Evolutionary conservation across 2,797 vertebrate species (phyloP), one percentile per base, ranked within the genome.

Genomic region (Sebastes hopkinsi): DNA sequence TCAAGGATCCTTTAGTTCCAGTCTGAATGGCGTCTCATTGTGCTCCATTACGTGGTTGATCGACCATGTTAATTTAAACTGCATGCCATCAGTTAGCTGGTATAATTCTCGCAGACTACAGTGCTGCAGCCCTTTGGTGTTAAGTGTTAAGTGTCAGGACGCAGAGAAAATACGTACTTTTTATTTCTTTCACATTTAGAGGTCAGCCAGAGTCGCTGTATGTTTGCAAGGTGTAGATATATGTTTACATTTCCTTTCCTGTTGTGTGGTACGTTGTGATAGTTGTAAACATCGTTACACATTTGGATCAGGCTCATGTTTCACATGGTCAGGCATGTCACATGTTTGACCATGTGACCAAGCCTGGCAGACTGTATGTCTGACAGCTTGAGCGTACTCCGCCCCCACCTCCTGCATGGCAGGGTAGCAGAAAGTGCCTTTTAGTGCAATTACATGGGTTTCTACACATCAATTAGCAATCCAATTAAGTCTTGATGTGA

Each of bases 401-500:
- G 0, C 73, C 62, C 34, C 32, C 42, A 46, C 25, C 56, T 68
- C 69, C 78, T 64, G 79, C 82, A 82, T 66, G 69, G 86, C 89
- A 86, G 76, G 60, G 80, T 79, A 74, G 83, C 82, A 88, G 87
- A 94, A 91, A 85, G 90, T 92, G 90, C 91, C 90, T 94, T 94
- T 94, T 94, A 95, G 94, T 92, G 93, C 94, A 95, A 94, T 95
- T 95, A 94, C 94, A 94, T 93, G 91, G 91, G 90, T 94, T 95
- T 95, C 94, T 94, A 94, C 93, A 95, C 95, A 95, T 95, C 94
- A 95, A 95, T 95, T 96, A 95, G 92, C 93, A 93, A 93, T 94
- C 91, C 93, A 95, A 96, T 95, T 95, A 96, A 91, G 93, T 87
- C 90, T 75, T 87, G 93, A 94, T 94, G 92, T 96, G 94, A 96